phyloP scores from a whole-genome alignment of 2,888 invertebrate genomes.

The Napeogenes sylphis region DNA sequence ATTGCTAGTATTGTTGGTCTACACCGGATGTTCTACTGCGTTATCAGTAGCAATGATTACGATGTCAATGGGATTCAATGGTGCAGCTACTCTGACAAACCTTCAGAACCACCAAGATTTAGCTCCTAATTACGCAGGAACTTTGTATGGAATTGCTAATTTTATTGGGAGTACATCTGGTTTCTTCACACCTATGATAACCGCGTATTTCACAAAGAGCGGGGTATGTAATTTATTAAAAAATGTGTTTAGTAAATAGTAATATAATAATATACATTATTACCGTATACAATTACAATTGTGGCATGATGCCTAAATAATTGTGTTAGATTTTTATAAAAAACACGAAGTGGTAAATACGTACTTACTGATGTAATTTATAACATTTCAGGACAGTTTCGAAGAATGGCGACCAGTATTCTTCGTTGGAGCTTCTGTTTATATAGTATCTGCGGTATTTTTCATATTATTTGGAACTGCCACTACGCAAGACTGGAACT shows the following conservation, averaged over 20 bases:
- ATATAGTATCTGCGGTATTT: conserved; percentile 82
- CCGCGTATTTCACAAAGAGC: conserved; percentile 79
- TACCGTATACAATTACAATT: too few species aligned
- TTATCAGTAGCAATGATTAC: conserved; percentile 81
- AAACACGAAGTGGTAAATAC: background rate
- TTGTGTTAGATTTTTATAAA: background rate
- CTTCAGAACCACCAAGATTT: conserved; percentile 84
- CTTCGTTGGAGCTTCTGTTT: conserved; percentile 83
- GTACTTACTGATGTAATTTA: conserved; percentile 3
- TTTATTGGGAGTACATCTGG: conserved; percentile 84
- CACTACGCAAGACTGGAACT: conserved; percentile 84
- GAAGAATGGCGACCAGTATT: conserved; percentile 86
- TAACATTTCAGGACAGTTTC: conserved; percentile 80
- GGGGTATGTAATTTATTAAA: conserved; percentile 57
- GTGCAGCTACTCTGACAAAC: conserved; percentile 79
- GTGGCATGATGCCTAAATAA: background rate
- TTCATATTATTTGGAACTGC: conserved; percentile 85
- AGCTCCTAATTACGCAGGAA: conserved; percentile 87
- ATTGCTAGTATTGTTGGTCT: conserved; percentile 75
- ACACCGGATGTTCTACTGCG: conserved; percentile 79
- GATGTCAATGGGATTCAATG: conserved; percentile 82
- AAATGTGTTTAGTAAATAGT: too few species aligned
- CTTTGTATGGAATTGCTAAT: conserved; percentile 87
- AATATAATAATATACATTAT: too few species aligned
- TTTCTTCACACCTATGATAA: conserved; percentile 84